These are phyloP conservation scores for Hypolimnas misippus DNA, from an alignment of 2,888 invertebrate genomes.

Conservation along the genomic window DNA sequence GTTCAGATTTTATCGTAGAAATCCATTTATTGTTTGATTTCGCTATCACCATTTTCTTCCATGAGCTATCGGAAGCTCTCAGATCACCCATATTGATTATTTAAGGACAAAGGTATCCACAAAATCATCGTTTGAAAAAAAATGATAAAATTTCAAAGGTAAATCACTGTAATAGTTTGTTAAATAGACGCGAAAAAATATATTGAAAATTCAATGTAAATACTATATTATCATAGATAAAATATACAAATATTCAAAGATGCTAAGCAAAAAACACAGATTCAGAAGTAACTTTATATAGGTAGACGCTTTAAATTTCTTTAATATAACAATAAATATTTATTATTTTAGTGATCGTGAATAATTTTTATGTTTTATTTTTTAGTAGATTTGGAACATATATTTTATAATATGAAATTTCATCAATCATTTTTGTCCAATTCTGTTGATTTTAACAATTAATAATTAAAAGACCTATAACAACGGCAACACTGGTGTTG, in stretches of 20 bases:
- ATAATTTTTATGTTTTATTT: no score
- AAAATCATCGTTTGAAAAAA: conserved; percentile 68
- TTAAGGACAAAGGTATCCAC: conserved; percentile 75
- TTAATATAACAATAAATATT: no score
- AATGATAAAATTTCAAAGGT: conserved; percentile 15
- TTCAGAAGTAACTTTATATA: not conserved
- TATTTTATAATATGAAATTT: no score
- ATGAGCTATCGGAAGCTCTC: conserved; percentile 66
- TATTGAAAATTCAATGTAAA: conserved; percentile 21
- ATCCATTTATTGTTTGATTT: conserved; percentile 73
- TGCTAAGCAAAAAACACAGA: conserved; percentile 10
- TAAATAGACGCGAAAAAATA: conserved; percentile 8
- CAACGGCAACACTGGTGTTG: no score
- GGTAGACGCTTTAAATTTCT: no score
- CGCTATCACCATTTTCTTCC: conserved; percentile 77
- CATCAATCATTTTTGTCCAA: no score
- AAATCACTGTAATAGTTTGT: conserved; percentile 8
- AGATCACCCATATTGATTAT: conserved; percentile 81
- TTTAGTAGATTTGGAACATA: no score
- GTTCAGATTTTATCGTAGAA: conserved; percentile 60
- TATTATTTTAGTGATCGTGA: no score
- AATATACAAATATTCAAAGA: conserved; percentile 1
- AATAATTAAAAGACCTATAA: no score
- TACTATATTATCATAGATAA: conserved; percentile 3
- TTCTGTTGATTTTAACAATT: no score